Evolutionary conservation across 2,797 vertebrate species (phyloP).

Genomic region (Carcharodon carcharias): DNA sequence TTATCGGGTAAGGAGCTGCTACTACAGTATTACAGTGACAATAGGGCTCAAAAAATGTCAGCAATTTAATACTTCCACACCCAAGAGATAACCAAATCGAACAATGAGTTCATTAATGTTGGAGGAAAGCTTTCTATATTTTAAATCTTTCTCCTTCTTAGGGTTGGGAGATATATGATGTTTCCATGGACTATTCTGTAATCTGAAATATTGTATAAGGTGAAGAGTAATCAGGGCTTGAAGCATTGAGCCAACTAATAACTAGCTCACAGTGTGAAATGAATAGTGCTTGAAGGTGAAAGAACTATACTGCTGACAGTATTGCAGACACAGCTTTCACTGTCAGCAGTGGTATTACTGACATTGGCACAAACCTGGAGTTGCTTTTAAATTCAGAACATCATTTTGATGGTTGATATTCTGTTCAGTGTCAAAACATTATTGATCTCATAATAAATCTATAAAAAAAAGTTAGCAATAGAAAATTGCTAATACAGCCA

Average conservation of each 20-base stretch:
- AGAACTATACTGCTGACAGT: background rate
- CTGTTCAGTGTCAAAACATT: background rate
- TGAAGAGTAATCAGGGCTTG: background rate
- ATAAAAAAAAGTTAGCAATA: background rate
- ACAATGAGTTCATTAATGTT: background rate
- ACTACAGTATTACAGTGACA: background rate
- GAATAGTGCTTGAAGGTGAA: background rate
- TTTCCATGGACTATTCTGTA: background rate
- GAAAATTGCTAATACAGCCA: background rate
- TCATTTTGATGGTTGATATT: background rate
- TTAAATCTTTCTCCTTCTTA: background rate
- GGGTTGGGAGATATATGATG: background rate
- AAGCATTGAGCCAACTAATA: background rate
- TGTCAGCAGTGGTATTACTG: background rate
- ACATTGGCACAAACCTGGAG: background rate
- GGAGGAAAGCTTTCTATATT: background rate
- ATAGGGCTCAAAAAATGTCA: background rate
- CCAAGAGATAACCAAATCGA: background rate
- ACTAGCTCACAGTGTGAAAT: background rate
- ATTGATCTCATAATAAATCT: slow-evolving; percentile 2
- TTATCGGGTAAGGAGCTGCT: background rate
- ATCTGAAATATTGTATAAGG: background rate
- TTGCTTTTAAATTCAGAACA: background rate
- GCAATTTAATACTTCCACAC: background rate
- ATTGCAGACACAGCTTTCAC: background rate